Evolutionary conservation across 1,140 invertebrate species (phyloP).

Genomic region (Stenopsyche tienmushanensis): DNA sequence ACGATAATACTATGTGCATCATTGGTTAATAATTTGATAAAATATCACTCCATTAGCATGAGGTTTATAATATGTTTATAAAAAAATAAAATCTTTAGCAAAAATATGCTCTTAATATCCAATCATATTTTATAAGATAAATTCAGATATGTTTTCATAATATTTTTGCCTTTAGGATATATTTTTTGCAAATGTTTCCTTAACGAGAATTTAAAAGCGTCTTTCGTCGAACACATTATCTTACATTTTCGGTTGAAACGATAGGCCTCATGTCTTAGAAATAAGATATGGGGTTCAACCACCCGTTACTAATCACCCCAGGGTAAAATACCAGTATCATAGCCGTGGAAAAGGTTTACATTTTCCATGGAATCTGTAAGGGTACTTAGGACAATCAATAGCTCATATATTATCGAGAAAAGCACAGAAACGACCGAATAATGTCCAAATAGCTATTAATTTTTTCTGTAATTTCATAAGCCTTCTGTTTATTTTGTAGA

Average conservation of each 20-base stretch:
- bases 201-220: neutral
- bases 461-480: no score
- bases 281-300: neutral
- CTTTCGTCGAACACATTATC: neutral
- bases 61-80: no score
- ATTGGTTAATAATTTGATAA: no score
- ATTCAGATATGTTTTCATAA: no score
- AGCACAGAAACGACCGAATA: neutral
- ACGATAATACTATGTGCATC: no score
- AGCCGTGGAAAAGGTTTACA: neutral
- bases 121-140: no score
- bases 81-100: no score
- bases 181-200: neutral
- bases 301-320: conserved; percentile 2
- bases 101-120: no score
- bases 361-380: neutral
- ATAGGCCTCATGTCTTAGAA: neutral
- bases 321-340: neutral
- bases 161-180: neutral
- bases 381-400: neutral
- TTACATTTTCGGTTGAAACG: neutral
- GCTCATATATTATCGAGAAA: neutral
- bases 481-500: no score
- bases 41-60: no score
- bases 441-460: no score